Evolutionary conservation across 1,140 invertebrate genomes (phyloP), one percentile per base, ranked within the genome.

Genomic region (Nomia melanderi): DNA sequence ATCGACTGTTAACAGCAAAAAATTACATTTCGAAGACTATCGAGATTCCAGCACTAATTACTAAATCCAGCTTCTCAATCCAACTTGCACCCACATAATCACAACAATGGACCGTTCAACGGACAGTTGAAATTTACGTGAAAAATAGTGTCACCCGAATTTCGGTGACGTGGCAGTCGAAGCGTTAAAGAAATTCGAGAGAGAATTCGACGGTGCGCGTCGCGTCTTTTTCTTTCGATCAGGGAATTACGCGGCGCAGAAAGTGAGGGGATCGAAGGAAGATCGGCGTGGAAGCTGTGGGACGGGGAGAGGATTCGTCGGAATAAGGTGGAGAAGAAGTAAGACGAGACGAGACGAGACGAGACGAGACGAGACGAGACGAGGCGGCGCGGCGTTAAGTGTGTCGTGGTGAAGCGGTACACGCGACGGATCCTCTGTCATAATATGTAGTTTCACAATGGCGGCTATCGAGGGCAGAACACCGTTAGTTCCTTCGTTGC

Each of bases 391-490:
- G 78, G 76, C 74, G 80, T 50, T 82, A 89, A 88, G 88, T 89
- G 83, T 89, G 89, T 87, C 87, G 88, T 85, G 89, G 85, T 85
- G 87, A 87, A 89, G 89, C 89, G 88, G 88, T 90, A 90, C 86
- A 89, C 87, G 87, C 89, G 88, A 89, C 87, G 88, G 86, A 86
- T 88, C 87, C 79, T 85, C 90, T 88, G 90, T 90, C 89, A 90
- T 90, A 90, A 90, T 85, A 87, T 87, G 88, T 89, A 90, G 89
- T 91, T 90, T 90, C 90, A 91, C 88, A 91, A 91, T 91, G 86
- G 90, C 88, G 88, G 88, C 79, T 89, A 92, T 91, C 87, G 89
- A 91, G 91, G 90, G 88, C 91, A 91, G 87, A 83, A 87, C 89
- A 92, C 91, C 91, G 91, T 92, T 92, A 92, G 87, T 77, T 90